Base-by-base conservation (phyloP, 2,113 vertebrate genomes). In the Centrocercus urophasianus region DNA sequence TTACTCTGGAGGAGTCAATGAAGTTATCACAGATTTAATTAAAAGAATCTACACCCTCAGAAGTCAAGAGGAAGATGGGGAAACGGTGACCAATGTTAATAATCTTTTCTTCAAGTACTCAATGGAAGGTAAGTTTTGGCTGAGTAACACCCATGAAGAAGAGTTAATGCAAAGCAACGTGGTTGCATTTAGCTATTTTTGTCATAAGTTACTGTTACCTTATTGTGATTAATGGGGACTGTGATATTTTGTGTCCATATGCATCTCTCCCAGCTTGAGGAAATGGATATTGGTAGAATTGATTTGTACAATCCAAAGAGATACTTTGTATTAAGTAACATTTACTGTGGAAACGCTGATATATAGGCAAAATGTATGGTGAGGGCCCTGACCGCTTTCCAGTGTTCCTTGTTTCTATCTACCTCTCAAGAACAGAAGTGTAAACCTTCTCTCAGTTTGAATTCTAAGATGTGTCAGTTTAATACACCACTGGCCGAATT, bases 41-140 rank as follows among this genome's bases (percentile, higher is more conserved):
- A 97, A 97, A 88, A 98, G 98, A 96, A 98, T 99, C 66, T 56
- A 90, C 36, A 79, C 78, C 10, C 96, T 99, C n/a, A 97, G 98
- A 74, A 89, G 74, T 86, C 95, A 98, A 95, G 97, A 98, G 57
- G 79, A 95, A 0, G 98, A 99, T 56, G 97, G 98, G 16, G 97
- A 97, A 66, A 99, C 98, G 2, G 98, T 99, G 80, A 87, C 88
- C 91, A 98, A 99, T 65, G 90, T 99, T 73, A 99, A 99, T 78
- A 98, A 98, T 65, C 98, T 99, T 86, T 99, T 99, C 98, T 99
- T 99, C 97, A 99, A 99, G 90, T 99, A 99, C 57, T 98, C 99
- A 24, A 99, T 99, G 99, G 99, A 99, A 98, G 99, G 99, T 99
- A 93, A 89, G 98, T 12, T 40, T 9, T 20, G 47, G 21, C 54